Evolutionary conservation across 2,888 invertebrate genomes (phyloP), one percentile per base, ranked within the genome.

Genomic region (Didymodactylos carnosus): DNA sequence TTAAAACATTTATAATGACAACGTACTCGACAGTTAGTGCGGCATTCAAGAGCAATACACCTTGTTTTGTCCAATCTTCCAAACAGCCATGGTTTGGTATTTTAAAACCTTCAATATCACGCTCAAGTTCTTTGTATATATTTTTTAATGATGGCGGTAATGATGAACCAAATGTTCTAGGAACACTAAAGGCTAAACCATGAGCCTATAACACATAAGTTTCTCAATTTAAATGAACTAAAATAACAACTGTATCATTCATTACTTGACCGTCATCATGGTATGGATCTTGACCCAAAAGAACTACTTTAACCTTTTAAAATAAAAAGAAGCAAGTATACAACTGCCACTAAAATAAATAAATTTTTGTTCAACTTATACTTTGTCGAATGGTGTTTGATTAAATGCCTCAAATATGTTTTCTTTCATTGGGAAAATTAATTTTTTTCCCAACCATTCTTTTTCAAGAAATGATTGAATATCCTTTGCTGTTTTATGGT

Each of bases 51-150:
- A 82, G 75, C 1, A 82, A 73, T 2, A 82, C 79, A 3, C 82
- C 82, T 72, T 79, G 75, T 53, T 78, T 75, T 13, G 81, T 79
- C 82, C 81, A 82, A 19, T 77, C 76, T 72, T 78, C 78, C 27
- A 82, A 76, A 75, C 78, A 78, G 19, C 82, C 82, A 75, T 79
- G 79, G 25, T 76, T 76, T 10, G 80, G 81, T 23, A 70, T 72
- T 40, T 74, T 76, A 72, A 82, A 82, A 3, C 78, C 78, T 8
- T 77, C 77, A 74, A 86, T 84, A 77, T 87, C 87, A 11, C 77
- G 79, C 13, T 79, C 79, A 75, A 88, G 79, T 79, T 87, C 87
- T 78, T 86, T 81, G 76, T 78, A 81, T 72, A 82, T 81, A 76
- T 82, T 82, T 76, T 78, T 79, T 73, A 82, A 75, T 1, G 81